Evolutionary conservation across 2,113 vertebrate genomes (phyloP), one percentile per base, ranked within the genome.

Genomic region (Anarhynchus alexandrinus): DNA sequence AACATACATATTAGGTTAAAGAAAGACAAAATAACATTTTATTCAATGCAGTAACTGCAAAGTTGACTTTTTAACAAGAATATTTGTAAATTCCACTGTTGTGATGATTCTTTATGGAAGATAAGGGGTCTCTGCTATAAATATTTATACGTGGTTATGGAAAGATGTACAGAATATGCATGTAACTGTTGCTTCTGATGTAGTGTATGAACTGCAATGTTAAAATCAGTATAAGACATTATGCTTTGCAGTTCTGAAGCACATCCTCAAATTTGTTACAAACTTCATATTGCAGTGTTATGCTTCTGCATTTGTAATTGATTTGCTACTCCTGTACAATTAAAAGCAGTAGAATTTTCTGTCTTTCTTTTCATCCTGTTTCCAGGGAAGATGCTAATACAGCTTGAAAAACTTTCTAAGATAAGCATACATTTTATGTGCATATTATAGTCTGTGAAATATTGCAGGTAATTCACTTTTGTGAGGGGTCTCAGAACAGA

Each of bases 11-110:
- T 82, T 93, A 93, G 27, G 90, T 79, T 66, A 38, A 96, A 93
- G 93, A 94, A 95, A 83, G 76, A 66, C 25, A 91, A 91, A 96
- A 93, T 91, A 96, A 89, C 57, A 93, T 92, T 95, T 93, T 71
- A 78, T 94, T 97, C 87, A 94, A 87, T 97, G 61, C 80, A 88
- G 4, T 71, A 86, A 78, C 16, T 42, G 23, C 21, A n/a, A 76
- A 65, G 5, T 25, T 88, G 79, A 88, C 30, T 77, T 96, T 95
- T 96, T 73, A 91, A 80, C 5, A 83, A 38, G 18, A 38, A 25
- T 71, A 59, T 76, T 78, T 86, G 18, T 47, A 64, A 86, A 71
- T 86, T 84, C 25, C 6, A 52, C 15, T 52, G 5, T 38, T 80
- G 7, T 27, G 7, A 26, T 66, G 36, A 73, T 71, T 62, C 9